Conservation (phyloP, 2,888 invertebrate species). For the Troides aeacus region DNA sequence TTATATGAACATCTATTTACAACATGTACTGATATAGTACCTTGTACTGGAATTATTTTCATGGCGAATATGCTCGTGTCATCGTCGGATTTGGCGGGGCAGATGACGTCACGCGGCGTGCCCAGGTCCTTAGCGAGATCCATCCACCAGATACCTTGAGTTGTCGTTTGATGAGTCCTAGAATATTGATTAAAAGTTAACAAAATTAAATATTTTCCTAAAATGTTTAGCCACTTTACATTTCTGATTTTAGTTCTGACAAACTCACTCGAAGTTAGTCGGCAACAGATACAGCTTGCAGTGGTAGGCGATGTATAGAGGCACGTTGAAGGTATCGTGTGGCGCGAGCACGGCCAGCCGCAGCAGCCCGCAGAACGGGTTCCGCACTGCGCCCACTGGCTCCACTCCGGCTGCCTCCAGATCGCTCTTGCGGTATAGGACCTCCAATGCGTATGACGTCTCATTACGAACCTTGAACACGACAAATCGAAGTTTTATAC, state of each 20-base stretch:
- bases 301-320: conserved; percentile 89
- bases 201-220: no score
- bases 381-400: conserved; percentile 83
- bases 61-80: conserved; percentile 83
- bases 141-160: conserved; percentile 89
- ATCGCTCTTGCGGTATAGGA: conserved; percentile 86
- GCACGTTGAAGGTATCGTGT: conserved; percentile 86
- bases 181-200: conserved; percentile 21
- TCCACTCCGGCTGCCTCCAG: conserved; percentile 83
- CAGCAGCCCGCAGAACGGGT: conserved; percentile 88
- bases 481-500: neutral
- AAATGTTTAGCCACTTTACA: no score
- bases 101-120: conserved; percentile 83
- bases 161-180: conserved; percentile 85
- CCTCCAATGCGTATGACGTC: conserved; percentile 86
- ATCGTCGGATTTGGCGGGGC: conserved; percentile 81
- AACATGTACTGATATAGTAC: conserved; percentile 34
- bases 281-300: conserved; percentile 88
- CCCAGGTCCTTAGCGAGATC: conserved; percentile 85
- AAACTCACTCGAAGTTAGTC: conserved; percentile 84
- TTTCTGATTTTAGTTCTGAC: no score
- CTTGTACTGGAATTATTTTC: conserved; percentile 81
- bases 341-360: conserved; percentile 86
- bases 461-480: conserved; percentile 84
- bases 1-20: no score